Percentiles rank a stretch among this genome's conserved stretches.
These are phyloP conservation scores for Sorex maritimensis DNA, from an alignment of 2,797 vertebrate species.

Conservation along the genomic window DNA sequence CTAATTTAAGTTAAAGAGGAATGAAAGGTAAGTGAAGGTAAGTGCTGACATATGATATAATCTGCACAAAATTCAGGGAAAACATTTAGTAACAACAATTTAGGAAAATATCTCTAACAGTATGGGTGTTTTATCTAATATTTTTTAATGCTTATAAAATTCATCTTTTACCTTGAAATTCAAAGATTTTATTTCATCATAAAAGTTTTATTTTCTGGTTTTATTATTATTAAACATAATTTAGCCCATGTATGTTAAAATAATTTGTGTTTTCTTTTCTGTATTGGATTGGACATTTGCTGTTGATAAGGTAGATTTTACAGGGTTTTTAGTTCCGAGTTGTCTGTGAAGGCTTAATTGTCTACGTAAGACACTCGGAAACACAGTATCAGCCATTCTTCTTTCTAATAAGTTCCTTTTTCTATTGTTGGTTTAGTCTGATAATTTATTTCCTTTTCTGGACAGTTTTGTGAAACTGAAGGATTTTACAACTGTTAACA, in stretches of 20 bases:
- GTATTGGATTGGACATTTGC: slow-evolving; percentile 10
- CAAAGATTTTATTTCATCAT: slow-evolving; percentile 32
- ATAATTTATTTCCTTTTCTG: background rate
- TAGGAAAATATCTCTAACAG: slow-evolving; percentile 3
- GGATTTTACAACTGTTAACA: background rate
- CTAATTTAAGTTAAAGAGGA: slow-evolving; percentile 87
- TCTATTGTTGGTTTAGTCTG: background rate
- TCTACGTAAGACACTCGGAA: background rate
- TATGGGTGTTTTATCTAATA: slow-evolving; percentile 11
- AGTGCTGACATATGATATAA: slow-evolving; percentile 83
- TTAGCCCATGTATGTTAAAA: slow-evolving; percentile 19
- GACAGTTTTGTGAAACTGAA: background rate
- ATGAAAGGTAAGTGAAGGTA: slow-evolving; percentile 89
- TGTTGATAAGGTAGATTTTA: background rate
- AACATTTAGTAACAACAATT: background rate
- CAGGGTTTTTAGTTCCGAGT: too few relatives aligned
- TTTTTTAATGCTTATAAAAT: slow-evolving; percentile 10
- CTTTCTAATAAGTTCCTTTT: background rate
- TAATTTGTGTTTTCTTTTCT: background rate
- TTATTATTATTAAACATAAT: slow-evolving; percentile 48
- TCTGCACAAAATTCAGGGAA: slow-evolving; percentile 12
- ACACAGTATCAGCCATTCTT: background rate
- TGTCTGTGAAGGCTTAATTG: background rate
- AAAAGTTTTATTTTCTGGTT: slow-evolving; percentile 32
- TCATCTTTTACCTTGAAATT: slow-evolving; percentile 18